Evolutionary conservation across 2,113 vertebrate species (phyloP).

Genomic region (Microtus oregoni): DNA sequence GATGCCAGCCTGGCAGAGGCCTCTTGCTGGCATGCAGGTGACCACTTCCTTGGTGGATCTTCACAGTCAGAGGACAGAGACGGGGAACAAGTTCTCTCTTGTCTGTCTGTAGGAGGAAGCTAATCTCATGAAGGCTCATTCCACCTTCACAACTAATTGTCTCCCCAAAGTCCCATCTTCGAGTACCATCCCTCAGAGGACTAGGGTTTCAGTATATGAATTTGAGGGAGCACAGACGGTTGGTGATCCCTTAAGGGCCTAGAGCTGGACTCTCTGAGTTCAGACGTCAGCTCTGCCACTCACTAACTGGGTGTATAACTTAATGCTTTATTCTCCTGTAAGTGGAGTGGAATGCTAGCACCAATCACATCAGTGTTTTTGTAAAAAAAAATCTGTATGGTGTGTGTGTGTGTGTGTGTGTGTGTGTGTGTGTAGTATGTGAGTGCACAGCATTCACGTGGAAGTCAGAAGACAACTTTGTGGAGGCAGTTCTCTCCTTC

Average conservation of each 20-base stretch:
- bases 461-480: background rate
- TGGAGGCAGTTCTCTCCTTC: background rate
- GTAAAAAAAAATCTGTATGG: background rate
- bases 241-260: background rate
- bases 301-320: background rate
- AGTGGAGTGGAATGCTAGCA: background rate
- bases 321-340: conserved; percentile 19
- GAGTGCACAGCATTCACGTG: background rate
- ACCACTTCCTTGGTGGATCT: background rate
- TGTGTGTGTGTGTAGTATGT: background rate
- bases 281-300: background rate
- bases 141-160: background rate
- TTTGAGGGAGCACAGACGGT: too few species aligned
- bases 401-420: background rate
- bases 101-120: background rate
- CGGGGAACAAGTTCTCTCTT: background rate
- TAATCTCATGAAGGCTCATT: background rate
- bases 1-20: background rate
- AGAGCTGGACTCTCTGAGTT: background rate
- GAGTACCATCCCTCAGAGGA: background rate
- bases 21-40: background rate
- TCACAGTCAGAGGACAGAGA: background rate
- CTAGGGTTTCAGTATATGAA: background rate
- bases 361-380: background rate
- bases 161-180: background rate